Evolutionary conservation across 2,888 invertebrate species (phyloP).

Genomic region (Drosophila borealis): DNA sequence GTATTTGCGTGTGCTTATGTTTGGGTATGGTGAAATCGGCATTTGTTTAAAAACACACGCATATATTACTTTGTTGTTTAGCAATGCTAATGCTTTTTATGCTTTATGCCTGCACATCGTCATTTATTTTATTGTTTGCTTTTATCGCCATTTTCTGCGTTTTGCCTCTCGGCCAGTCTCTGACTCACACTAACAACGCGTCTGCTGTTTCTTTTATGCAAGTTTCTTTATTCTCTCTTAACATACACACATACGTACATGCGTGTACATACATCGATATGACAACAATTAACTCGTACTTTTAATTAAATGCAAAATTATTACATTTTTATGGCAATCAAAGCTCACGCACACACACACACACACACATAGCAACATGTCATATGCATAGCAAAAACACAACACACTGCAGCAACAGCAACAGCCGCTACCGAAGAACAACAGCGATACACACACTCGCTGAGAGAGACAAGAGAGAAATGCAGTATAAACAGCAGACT

Average conservation of each 20-base stretch:
- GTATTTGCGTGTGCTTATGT: constrained; percentile 14
- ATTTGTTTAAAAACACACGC: constrained; percentile 44
- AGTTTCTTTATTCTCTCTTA: constrained; percentile 32
- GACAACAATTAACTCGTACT: constrained; percentile 64
- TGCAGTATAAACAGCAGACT: constrained; percentile 39
- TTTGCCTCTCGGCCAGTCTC: constrained; percentile 42
- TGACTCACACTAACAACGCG: constrained; percentile 62
- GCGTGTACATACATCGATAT: constrained; percentile 26
- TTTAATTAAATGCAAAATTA: constrained; percentile 75
- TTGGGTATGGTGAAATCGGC: constrained; percentile 64
- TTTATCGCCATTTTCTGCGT: constrained; percentile 63
- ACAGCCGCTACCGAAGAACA: constrained; percentile 40
- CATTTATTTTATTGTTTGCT: constrained; percentile 72
- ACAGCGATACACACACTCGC: constrained; percentile 25
- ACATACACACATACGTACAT: constrained; percentile 16
- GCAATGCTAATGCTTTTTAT: constrained; percentile 50
- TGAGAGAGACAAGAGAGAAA: neutral
- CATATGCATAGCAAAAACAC: constrained; percentile 13
- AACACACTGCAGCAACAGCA: constrained; percentile 33
- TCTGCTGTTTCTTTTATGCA: constrained; percentile 25
- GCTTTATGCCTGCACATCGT: constrained; percentile 50
- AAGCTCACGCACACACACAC: constrained; percentile 39
- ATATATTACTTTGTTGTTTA: constrained; percentile 29
- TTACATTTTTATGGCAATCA: constrained; percentile 61
- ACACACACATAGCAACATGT: constrained; percentile 4